These are phyloP conservation scores for Sminthurides bifidus DNA, from an alignment of 1,140 invertebrate genomes.

Conservation along the genomic window DNA sequence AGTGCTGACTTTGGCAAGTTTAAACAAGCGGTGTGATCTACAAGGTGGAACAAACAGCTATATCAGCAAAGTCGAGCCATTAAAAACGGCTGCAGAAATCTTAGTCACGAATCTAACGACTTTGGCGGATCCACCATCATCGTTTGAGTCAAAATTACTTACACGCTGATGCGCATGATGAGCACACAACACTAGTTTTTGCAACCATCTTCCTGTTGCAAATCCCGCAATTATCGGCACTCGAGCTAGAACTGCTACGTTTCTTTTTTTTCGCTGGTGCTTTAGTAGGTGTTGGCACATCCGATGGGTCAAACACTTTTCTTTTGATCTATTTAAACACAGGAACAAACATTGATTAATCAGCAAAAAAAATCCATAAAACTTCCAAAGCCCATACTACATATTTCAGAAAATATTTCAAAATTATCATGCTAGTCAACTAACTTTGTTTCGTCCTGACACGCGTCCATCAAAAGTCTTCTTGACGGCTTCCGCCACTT, in stretches of 20 bases:
- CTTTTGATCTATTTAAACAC: constrained; percentile 49
- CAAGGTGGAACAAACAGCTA: no score
- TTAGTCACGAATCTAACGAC: no score
- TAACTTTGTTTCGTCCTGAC: constrained; percentile 4
- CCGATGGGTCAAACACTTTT: constrained; percentile 61
- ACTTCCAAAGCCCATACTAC: no score
- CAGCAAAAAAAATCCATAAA: no score
- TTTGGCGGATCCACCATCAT: no score
- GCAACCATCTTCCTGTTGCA: constrained; percentile 2
- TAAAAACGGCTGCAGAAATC: no score
- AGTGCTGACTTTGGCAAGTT: no score
- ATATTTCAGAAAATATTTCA: background rate
- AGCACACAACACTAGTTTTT: background rate
- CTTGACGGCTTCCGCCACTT: constrained; percentile 13
- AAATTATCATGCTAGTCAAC: background rate
- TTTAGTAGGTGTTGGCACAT: constrained; percentile 37
- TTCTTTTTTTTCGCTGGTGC: constrained; percentile 1
- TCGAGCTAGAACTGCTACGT: background rate
- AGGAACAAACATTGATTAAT: background rate
- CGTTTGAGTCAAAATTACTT: no score
- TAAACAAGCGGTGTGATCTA: no score
- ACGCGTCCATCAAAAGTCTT: constrained; percentile 17
- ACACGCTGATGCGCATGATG: constrained; percentile 1
- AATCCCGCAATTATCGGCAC: background rate
- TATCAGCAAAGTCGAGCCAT: no score